These are phyloP conservation scores for Cheilosia grossa DNA, from an alignment of 2,888 invertebrate genomes.

Conservation along the genomic window DNA sequence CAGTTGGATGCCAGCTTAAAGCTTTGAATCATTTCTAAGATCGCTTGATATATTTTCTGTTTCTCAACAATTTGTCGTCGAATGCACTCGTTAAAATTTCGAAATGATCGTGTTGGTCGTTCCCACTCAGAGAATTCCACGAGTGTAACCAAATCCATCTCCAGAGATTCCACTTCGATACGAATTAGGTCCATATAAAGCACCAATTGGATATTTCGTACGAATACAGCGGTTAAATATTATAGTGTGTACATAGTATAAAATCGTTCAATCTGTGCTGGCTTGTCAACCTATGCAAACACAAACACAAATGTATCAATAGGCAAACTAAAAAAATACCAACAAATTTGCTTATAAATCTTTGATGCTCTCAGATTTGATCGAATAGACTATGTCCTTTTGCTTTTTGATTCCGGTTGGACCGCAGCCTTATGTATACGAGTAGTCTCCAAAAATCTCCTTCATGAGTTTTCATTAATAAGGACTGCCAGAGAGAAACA, in stretches of 20 bases:
- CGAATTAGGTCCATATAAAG: conserved; percentile 79
- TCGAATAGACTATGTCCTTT: background rate
- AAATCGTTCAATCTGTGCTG: conserved; percentile 75
- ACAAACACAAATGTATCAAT: background rate
- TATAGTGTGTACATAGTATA: conserved; percentile 78
- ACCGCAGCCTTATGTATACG: conserved; percentile 22
- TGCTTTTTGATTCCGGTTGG: background rate
- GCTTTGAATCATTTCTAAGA: conserved; percentile 77
- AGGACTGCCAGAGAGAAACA: conserved; percentile 30
- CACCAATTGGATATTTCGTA: conserved; percentile 78
- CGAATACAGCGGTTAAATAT: conserved; percentile 72
- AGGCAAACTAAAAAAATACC: background rate
- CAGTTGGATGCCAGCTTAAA: conserved; percentile 77
- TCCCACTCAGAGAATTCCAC: conserved; percentile 78
- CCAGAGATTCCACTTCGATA: conserved; percentile 77
- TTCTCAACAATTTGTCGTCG: conserved; percentile 77
- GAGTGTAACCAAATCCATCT: conserved; percentile 77
- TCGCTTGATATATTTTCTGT: conserved; percentile 77
- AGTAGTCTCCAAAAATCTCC: conserved; percentile 63
- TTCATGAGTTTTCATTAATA: conserved; percentile 17
- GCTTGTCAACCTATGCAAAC: background rate
- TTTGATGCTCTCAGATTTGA: conserved; percentile 27
- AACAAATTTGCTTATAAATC: conserved; percentile 14
- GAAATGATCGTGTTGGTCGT: conserved; percentile 71
- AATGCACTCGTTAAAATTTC: conserved; percentile 77